Percentiles rank a stretch among this genome's conserved stretches.
phyloP scores from a whole-genome alignment of 2,113 vertebrate species.

The Gobiocypris rarus region DNA sequence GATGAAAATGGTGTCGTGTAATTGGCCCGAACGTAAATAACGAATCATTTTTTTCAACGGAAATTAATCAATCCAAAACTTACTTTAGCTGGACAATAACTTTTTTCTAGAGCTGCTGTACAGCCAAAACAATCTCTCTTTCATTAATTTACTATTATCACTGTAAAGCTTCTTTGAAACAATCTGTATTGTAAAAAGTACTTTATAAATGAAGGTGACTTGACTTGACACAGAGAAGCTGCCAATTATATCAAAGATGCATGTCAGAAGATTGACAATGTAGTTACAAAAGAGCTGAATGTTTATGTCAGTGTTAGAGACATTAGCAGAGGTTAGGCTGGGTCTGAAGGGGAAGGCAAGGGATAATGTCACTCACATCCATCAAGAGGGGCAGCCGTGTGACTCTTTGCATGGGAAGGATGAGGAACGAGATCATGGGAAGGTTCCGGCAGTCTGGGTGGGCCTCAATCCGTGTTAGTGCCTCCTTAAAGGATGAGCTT shows the following conservation, averaged over 20 bases:
- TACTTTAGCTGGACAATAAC: no score
- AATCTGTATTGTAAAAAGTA: no score
- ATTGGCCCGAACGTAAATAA: no score
- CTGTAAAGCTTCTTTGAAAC: no score
- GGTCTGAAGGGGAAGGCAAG: background rate
- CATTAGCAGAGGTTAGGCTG: background rate
- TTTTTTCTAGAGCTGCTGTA: no score
- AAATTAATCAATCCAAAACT: no score
- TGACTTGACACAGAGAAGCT: background rate
- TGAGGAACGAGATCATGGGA: conserved; percentile 98
- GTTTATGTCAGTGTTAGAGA: background rate
- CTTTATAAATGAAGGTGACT: no score
- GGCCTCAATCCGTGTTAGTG: conserved; percentile 84
- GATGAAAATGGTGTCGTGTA: no score
- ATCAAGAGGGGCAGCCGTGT: conserved; percentile 94
- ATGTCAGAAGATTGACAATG: background rate
- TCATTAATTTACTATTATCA: no score
- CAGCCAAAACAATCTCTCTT: no score
- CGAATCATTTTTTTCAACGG: no score
- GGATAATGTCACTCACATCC: conserved; percentile 84
- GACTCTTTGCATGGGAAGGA: conserved; percentile 98
- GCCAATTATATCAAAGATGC: background rate
- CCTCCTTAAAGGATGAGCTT: conserved; percentile 89
- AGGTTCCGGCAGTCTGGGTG: conserved; percentile 92
- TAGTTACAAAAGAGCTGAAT: background rate